phyloP scores from a whole-genome alignment of 2,797 vertebrate genomes.

The Sebastes elongatus region DNA sequence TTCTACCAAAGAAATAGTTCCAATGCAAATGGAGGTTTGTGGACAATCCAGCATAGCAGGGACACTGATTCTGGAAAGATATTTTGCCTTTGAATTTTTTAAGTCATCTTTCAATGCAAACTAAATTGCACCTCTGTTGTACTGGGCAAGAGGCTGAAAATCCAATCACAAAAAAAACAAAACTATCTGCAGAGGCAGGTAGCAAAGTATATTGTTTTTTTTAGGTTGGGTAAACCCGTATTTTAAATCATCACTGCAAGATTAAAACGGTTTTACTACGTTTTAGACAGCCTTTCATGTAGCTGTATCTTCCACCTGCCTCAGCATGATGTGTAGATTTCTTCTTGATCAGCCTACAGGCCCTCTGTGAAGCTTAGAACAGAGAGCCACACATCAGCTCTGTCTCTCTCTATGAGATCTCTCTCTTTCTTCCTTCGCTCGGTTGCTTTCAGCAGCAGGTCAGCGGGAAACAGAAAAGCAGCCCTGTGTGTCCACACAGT shows the following conservation, averaged over 20 bases:
- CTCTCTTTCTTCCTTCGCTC: conserved; percentile 21
- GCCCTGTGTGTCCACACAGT: conserved; percentile 67
- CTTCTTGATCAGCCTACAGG: not conserved
- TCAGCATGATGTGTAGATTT: conserved; percentile 14
- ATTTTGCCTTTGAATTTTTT: not conserved
- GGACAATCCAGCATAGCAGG: not conserved
- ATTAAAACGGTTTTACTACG: not conserved
- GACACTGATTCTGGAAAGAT: not conserved
- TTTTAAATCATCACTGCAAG: not conserved
- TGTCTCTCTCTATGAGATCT: conserved; percentile 16
- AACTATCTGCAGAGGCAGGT: not conserved
- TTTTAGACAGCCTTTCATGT: not conserved
- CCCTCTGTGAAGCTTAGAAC: conserved; percentile 22
- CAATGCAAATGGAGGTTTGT: not conserved
- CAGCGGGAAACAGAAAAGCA: conserved; percentile 50
- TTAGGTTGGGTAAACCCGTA: not conserved
- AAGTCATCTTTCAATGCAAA: not conserved
- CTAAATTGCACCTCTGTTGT: not conserved
- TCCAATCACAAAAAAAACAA: not conserved
- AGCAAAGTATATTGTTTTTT: not conserved
- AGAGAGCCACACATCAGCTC: conserved; percentile 48
- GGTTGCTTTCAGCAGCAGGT: conserved; percentile 55
- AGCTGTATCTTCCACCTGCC: conserved; percentile 32
- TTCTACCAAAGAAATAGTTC: not conserved
- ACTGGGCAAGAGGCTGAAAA: not conserved